A percentile compares a stretch with the other conserved stretches of the same genome.
Conservation (phyloP, 2,113 vertebrate genomes). For the Ptychochromis oligacanthus region DNA sequence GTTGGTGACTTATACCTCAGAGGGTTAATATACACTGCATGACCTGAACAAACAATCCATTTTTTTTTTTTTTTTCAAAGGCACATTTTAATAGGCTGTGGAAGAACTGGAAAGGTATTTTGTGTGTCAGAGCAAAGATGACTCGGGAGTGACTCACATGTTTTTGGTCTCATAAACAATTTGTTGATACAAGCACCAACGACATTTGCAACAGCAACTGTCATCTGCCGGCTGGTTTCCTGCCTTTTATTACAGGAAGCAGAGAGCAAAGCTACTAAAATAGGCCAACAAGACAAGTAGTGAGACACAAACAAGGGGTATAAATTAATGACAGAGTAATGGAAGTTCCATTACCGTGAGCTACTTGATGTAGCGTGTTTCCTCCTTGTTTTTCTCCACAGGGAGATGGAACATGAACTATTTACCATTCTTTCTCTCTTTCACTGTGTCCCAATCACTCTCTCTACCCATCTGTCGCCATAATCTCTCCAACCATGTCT, state of each 20-base stretch:
- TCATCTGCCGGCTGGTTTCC: slow-evolving; percentile 15
- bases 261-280: slow-evolving; percentile 27
- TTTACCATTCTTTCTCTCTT: neutral
- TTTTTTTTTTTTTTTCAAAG: neutral
- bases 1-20: too few species aligned
- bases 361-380: slow-evolving; percentile 8
- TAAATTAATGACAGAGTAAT: slow-evolving; percentile 53
- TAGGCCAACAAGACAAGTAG: slow-evolving; percentile 28
- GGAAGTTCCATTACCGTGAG: slow-evolving; percentile 3
- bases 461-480: neutral
- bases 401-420: neutral
- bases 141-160: slow-evolving; percentile 3
- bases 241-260: slow-evolving; percentile 27
- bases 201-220: neutral
- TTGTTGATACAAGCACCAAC: slow-evolving; percentile 38
- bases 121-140: neutral
- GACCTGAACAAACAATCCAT: too few species aligned
- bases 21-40: too few species aligned
- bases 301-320: slow-evolving; percentile 42
- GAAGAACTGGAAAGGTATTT: neutral
- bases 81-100: slow-evolving; percentile 37
- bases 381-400: neutral
- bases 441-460: neutral
- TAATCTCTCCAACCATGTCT: neutral
- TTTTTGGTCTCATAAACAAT: slow-evolving; percentile 42